Conservation (phyloP, 2,797 vertebrate species). For the Silurus lanzhouensis region DNA sequence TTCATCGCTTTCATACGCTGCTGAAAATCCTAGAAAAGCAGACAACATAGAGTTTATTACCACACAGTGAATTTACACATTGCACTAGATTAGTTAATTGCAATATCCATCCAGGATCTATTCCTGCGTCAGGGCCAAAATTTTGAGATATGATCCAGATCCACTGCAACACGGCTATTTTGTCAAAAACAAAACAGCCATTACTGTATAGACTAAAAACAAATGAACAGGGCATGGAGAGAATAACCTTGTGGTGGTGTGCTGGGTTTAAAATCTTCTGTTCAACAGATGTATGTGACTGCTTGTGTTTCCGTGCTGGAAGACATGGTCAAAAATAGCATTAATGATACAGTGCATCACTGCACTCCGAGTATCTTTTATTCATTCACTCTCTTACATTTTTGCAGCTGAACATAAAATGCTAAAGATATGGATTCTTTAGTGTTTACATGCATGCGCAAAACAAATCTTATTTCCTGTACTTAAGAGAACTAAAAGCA, state of each 20-base stretch:
- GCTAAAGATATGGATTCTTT: too few species aligned
- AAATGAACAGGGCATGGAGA: background rate
- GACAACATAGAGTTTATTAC: background rate
- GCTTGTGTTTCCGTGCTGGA: background rate
- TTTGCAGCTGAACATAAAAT: too few species aligned
- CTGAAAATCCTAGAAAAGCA: background rate
- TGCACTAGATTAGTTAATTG: background rate
- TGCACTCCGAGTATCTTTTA: background rate
- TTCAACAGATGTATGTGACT: background rate
- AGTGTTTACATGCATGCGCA: too few species aligned
- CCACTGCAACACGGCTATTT: background rate
- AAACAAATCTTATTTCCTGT: background rate
- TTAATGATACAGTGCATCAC: background rate
- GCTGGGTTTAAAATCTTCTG: background rate
- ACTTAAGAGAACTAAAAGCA: background rate
- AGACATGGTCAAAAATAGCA: conserved; percentile 2
- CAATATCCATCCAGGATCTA: background rate
- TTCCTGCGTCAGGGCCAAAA: background rate
- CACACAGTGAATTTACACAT: background rate
- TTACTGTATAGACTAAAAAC: background rate
- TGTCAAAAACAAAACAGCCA: background rate
- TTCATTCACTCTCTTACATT: too few species aligned
- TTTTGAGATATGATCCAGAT: background rate
- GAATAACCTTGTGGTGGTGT: background rate
- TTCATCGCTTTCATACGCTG: background rate